Conservation (phyloP, 2,888 invertebrate species). For the Lottia gigantea region DNA sequence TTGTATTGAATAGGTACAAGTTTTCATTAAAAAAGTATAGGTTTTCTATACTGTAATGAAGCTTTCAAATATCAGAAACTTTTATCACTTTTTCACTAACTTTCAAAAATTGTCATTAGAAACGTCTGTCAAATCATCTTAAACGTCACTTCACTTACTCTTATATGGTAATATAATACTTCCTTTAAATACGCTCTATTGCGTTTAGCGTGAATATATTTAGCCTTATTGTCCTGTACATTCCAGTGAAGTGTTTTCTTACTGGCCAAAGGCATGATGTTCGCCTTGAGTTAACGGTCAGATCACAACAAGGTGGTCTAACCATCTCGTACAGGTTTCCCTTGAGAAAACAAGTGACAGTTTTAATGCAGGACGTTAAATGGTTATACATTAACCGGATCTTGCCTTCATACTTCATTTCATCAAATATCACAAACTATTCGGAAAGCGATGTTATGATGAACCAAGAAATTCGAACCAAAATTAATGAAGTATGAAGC, state of each 20-base stretch:
- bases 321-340: neutral
- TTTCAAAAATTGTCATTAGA: slow-evolving; percentile 2
- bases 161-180: neutral
- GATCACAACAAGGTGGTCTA: slow-evolving; percentile 3
- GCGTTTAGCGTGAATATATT: neutral
- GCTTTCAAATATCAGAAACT: no score
- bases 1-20: no score
- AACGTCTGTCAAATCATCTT: neutral
- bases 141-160: neutral
- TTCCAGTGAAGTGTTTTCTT: neutral
- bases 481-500: no score
- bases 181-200: neutral
- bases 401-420: no score
- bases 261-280: slow-evolving; percentile 5
- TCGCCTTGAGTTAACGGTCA: neutral
- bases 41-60: no score
- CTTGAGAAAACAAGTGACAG: neutral
- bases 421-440: no score
- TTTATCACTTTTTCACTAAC: neutral
- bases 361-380: no score
- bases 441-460: no score
- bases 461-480: no score
- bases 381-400: no score
- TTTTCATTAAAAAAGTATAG: no score
- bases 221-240: no score